Conservation (phyloP, 2,113 vertebrate species). For the Cercopithecus mona region DNA sequence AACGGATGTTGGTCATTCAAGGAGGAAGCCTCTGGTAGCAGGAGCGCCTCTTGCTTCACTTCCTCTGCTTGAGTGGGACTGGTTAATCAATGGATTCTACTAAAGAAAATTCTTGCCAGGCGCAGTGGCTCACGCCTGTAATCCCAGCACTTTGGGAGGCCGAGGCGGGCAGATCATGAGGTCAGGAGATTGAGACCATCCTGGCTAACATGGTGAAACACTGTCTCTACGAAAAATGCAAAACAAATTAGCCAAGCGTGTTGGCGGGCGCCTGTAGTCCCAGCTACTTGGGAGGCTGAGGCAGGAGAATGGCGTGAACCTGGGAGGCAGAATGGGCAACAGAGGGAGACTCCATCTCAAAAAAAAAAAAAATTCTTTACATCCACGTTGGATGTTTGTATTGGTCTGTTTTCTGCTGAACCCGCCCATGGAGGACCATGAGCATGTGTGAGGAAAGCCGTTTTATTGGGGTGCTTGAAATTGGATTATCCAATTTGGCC, state of each 20-base stretch:
- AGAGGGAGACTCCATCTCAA: no score
- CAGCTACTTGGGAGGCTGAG: no score
- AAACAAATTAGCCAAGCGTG: no score
- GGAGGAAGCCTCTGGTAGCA: not conserved
- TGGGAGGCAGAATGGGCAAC: no score
- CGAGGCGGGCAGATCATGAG: no score
- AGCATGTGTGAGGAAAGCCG: conserved; percentile 34
- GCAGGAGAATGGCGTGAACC: no score
- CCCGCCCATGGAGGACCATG: not conserved
- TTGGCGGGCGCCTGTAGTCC: no score
- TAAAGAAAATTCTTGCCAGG: conserved; percentile 58
- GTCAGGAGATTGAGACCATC: no score
- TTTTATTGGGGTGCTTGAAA: conserved; percentile 52
- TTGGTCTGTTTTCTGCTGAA: conserved; percentile 48
- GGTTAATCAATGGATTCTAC: conserved; percentile 56
- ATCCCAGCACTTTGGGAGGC: no score
- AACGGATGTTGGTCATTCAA: not conserved
- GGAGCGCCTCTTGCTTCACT: not conserved
- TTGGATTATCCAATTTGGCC: conserved; percentile 1
- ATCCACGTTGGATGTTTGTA: not conserved
- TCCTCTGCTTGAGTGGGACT: conserved; percentile 45
- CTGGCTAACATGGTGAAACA: no score
- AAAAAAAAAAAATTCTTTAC: conserved; percentile 50
- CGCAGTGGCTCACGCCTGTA: no score
- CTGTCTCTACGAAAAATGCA: no score